Base-by-base conservation (phyloP, 2,797 vertebrate species). In the Phrynocephalus forsythii region DNA sequence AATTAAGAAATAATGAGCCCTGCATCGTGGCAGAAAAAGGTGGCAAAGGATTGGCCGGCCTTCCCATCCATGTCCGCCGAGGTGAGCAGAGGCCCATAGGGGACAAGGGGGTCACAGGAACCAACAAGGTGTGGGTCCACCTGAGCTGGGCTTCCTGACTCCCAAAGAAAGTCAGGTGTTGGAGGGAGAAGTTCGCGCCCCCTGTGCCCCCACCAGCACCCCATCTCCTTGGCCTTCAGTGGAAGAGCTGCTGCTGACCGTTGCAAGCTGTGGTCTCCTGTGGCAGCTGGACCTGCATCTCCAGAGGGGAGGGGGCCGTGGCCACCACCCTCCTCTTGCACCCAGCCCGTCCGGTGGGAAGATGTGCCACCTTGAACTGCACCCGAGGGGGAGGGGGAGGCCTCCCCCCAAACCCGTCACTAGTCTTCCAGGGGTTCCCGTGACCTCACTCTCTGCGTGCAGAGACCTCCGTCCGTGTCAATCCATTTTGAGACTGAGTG, bases 1-100 rank as follows among this genome's bases (percentile, higher is more conserved):
- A 94, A 96, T 96, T 95, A 95, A 90, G 92, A 89, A 92, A 88
- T 95, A 94, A 94, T 88, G 91, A 95, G 94, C 90, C 91, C 84
- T 89, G 22, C 89, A 82, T 86, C 86, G 93, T 78, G 18, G 90
- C 87, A 0, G 60, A 90, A 94, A 86, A 89, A 80, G 93, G 90
- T 71, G 15, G 89, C 0, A 3, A 87, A 83, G 11, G 84, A 66
- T 82, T 0, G n/a, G 18, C 15, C 15, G 1, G 30, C 71, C 30
- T 69, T 24, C 69, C 76, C 38, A 2, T 6, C 33, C 75, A 2
- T n/a, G 1, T 18, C 56, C 15, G 16, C 0, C 81, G 88, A 66
- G 75, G 0, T 2, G 83, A 72, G 86, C 71, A 82, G 89, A 90
- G 56, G 10, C 1, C 30, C n/a, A 20, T 1, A 0, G 72, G 88